phyloP scores from a whole-genome alignment of 2,113 vertebrate genomes.

The Oriolus oriolus region DNA sequence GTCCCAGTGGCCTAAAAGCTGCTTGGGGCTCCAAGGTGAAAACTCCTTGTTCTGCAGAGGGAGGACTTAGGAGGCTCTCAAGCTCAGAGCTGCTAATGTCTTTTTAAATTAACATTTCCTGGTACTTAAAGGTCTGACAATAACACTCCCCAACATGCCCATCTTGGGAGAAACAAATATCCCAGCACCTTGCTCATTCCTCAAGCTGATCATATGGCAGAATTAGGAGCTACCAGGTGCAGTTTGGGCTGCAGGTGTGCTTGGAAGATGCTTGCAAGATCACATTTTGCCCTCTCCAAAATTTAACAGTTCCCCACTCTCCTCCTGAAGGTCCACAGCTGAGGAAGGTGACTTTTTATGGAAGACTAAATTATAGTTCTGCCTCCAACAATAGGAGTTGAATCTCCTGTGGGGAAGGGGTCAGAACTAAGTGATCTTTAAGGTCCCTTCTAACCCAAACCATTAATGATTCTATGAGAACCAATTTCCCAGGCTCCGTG shows the following conservation, averaged over 20 bases:
- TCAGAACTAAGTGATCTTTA: neutral
- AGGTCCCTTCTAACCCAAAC: neutral
- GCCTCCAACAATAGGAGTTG: neutral
- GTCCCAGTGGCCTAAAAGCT: neutral
- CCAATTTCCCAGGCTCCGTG: neutral
- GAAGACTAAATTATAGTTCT: neutral
- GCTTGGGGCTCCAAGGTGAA: neutral
- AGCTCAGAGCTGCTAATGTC: neutral
- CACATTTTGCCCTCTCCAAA: neutral
- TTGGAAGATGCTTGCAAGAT: accelerated
- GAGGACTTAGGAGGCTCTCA: neutral
- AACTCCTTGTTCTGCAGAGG: neutral
- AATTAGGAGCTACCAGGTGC: neutral
- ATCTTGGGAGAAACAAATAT: neutral
- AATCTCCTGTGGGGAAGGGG: neutral
- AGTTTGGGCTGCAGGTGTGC: neutral
- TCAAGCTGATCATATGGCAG: neutral
- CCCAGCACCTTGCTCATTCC: neutral
- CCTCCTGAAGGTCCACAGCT: neutral
- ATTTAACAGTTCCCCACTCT: neutral
- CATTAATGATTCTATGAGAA: neutral
- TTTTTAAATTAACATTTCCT: neutral
- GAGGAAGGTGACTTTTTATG: neutral
- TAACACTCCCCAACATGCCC: neutral
- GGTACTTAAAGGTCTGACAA: neutral